These are phyloP conservation scores for Crambe crambe DNA, from an alignment of 37 sponge, comb jelly and placozoan species.

Conservation along the genomic window DNA sequence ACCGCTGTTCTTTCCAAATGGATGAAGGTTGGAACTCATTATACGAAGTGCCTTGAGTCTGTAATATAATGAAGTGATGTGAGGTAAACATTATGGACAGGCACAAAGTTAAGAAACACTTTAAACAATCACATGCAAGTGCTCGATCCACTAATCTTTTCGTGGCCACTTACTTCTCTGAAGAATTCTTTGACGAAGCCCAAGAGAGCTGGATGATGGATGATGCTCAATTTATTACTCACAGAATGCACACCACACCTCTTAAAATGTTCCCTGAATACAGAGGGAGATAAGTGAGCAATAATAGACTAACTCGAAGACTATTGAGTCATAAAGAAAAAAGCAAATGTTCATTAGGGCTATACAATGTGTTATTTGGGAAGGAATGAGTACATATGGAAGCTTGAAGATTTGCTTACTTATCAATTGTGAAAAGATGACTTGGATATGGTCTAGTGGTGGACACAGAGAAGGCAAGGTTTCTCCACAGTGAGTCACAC, in stretches of 20 bases:
- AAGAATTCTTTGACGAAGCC: constrained; percentile 35
- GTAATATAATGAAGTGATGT: too few relatives aligned
- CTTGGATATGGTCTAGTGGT: constrained; percentile 22
- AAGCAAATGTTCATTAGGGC: too few relatives aligned
- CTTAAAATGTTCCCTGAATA: neutral
- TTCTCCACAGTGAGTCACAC: constrained; percentile 64
- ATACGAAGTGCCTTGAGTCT: neutral
- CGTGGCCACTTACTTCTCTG: constrained; percentile 25
- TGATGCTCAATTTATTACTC: constrained; percentile 27
- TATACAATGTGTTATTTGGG: neutral
- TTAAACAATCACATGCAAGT: too few relatives aligned
- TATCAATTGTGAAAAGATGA: neutral
- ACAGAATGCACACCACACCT: neutral
- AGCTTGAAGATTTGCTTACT: neutral
- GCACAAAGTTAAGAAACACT: too few relatives aligned
- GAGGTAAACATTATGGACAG: too few relatives aligned
- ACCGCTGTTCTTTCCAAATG: neutral
- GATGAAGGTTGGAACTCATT: neutral
- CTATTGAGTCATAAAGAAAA: too few relatives aligned
- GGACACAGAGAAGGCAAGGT: constrained; percentile 29
- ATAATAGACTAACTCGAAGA: too few relatives aligned
- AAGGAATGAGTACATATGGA: neutral
- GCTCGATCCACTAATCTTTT: too few relatives aligned
- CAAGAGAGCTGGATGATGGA: constrained; percentile 42
- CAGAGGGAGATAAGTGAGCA: neutral